Conservation (phyloP, 2,888 invertebrate species). For the Monoplex corrugatus region DNA sequence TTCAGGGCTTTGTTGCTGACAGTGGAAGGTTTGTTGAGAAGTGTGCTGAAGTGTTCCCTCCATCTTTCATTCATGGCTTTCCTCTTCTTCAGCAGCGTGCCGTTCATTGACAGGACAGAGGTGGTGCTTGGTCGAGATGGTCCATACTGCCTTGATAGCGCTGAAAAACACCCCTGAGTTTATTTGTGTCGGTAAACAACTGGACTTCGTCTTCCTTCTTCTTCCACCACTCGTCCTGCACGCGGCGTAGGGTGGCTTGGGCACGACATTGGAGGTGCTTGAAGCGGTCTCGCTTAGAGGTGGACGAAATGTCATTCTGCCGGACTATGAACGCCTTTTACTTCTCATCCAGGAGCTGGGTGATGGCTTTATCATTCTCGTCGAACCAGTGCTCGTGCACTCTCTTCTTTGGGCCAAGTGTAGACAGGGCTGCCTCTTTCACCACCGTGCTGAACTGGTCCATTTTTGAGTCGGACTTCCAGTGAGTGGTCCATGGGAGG, state of each 20-base stretch:
- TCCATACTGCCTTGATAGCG: conserved; percentile 40
- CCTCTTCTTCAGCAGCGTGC: conserved; percentile 41
- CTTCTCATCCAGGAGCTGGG: background rate
- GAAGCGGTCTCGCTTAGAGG: conserved; percentile 33
- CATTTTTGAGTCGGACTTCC: background rate
- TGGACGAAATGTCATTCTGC: conserved; percentile 29
- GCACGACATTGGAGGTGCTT: conserved; percentile 11
- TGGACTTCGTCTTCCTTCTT: conserved; percentile 49
- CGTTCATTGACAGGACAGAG: conserved; percentile 26
- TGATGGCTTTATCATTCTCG: too few species aligned
- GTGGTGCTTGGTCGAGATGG: conserved; percentile 16
- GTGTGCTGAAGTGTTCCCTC: conserved; percentile 45
- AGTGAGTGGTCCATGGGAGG: background rate
- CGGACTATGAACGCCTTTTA: conserved; percentile 15
- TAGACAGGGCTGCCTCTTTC: background rate
- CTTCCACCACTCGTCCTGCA: conserved; percentile 48
- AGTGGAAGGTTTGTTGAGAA: conserved; percentile 48
- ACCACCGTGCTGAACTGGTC: conserved; percentile 10
- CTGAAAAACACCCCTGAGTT: conserved; percentile 22
- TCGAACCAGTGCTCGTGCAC: too few species aligned
- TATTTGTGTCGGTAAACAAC: conserved; percentile 36
- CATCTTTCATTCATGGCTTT: background rate
- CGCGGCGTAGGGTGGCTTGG: conserved; percentile 3
- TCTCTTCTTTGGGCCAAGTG: conserved; percentile 11
- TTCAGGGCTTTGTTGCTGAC: conserved; percentile 7